Conservation (phyloP, 2,113 vertebrate species). For the Monarcha castaneiventris region DNA sequence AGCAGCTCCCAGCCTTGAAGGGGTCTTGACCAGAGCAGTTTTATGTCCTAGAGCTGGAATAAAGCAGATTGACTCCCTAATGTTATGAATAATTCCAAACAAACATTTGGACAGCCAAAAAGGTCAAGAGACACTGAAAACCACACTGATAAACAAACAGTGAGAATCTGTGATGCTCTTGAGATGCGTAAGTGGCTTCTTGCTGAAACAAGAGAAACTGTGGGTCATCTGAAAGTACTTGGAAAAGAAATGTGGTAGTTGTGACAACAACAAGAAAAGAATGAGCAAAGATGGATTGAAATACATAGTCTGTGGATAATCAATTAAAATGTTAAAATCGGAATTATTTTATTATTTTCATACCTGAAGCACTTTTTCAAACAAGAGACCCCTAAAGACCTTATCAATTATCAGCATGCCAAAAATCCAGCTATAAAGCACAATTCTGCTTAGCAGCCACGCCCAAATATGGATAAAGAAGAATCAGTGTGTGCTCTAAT, state of each 20-base stretch:
- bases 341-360: not conserved
- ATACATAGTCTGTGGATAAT: not conserved
- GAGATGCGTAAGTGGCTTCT: not conserved
- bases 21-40: not conserved
- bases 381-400: not conserved
- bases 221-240: not conserved
- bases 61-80: slow-evolving; percentile 52
- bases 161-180: not conserved
- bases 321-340: not conserved
- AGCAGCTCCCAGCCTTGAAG: not conserved
- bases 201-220: not conserved
- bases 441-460: not conserved
- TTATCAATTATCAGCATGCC: not conserved
- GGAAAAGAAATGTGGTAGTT: not conserved
- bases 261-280: not conserved
- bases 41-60: slow-evolving; percentile 21
- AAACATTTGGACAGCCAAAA: slow-evolving; percentile 37
- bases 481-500: not conserved
- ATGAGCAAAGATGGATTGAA: not conserved
- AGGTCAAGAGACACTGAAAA: not conserved
- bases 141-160: slow-evolving; percentile 6
- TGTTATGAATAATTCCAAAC: slow-evolving; percentile 52
- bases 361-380: not conserved
- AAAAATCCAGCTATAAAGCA: not conserved
- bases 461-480: not conserved